Evolutionary conservation across 1,140 invertebrate species (phyloP).

Genomic region (Drosophila persimilis): DNA sequence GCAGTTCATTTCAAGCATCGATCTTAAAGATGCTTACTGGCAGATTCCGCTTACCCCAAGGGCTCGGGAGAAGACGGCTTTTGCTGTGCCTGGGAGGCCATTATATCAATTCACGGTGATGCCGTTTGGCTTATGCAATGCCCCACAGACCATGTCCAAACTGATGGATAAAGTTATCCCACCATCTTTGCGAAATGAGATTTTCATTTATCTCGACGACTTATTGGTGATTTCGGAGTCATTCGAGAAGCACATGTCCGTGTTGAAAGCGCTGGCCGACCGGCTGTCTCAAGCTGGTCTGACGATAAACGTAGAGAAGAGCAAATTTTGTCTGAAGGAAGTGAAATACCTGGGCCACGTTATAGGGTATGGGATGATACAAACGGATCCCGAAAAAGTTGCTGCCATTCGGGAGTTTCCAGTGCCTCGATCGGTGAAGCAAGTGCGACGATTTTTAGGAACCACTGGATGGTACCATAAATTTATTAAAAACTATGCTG

Average conservation of each 20-base stretch:
- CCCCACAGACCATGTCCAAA: conserved; percentile 12
- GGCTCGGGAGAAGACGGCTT: conserved; percentile 5
- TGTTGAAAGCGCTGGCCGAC: too few species aligned
- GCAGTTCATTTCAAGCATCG: conserved; percentile 7
- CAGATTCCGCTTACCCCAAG: not conserved
- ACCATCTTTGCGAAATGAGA: not conserved
- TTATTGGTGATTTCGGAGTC: conserved; percentile 5
- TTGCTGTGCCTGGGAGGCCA: conserved; percentile 1
- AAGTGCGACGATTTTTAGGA: too few species aligned
- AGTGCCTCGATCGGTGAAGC: not conserved
- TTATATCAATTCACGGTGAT: conserved; percentile 21
- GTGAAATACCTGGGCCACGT: conserved; percentile 9
- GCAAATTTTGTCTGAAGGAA: conserved; percentile 1
- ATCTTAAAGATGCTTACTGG: conserved; percentile 8
- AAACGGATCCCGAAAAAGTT: not conserved
- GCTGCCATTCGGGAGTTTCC: not conserved
- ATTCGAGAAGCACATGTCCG: not conserved
- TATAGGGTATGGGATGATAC: not conserved
- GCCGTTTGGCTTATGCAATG: conserved; percentile 13
- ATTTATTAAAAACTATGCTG: too few species aligned
- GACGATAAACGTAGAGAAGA: conserved; percentile 16
- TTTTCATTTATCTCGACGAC: conserved; percentile 14
- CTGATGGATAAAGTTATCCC: conserved; percentile 18
- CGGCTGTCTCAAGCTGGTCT: not conserved
- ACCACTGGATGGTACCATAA: too few species aligned